phyloP scores from a whole-genome alignment of 2,797 vertebrate species.

The Hyperoplus lanceolatus region DNA sequence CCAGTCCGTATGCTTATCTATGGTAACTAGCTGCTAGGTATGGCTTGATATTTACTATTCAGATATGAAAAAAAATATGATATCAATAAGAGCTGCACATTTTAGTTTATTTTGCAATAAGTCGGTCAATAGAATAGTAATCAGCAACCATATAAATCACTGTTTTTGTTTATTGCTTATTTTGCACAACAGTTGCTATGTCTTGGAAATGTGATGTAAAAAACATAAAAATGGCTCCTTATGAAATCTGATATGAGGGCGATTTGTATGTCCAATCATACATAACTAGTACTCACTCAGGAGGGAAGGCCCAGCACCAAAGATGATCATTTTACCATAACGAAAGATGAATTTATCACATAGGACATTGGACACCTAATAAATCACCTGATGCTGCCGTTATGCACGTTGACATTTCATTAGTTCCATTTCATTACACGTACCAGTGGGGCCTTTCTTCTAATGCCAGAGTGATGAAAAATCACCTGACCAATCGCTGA shows the following conservation, averaged over 20 bases:
- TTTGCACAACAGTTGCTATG: too few relatives aligned
- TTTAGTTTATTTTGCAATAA: neutral
- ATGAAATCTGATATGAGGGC: constrained; percentile 18
- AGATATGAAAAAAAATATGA: neutral
- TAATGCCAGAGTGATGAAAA: constrained; percentile 56
- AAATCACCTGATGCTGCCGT: constrained; percentile 66
- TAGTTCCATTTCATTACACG: constrained; percentile 66
- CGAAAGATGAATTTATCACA: constrained; percentile 55
- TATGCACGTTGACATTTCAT: constrained; percentile 64
- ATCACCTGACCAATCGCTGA: constrained; percentile 22
- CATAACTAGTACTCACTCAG: constrained; percentile 15
- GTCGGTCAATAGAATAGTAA: neutral
- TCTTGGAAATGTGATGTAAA: neutral
- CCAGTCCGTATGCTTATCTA: neutral
- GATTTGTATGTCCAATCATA: neutral
- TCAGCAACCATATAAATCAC: neutral
- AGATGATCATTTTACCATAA: constrained; percentile 47
- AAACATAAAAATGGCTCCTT: neutral
- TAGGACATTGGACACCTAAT: constrained; percentile 41
- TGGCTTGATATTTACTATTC: constrained; percentile 1
- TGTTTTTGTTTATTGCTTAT: too few relatives aligned
- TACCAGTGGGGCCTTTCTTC: constrained; percentile 53
- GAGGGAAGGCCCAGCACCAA: constrained; percentile 29
- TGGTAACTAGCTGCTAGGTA: neutral
- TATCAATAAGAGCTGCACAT: neutral